These are phyloP conservation scores for Cassiopea xamachana DNA, from an alignment of 30 jellyfish, hydroid and myxozoan genomes.

Conservation along the genomic window DNA sequence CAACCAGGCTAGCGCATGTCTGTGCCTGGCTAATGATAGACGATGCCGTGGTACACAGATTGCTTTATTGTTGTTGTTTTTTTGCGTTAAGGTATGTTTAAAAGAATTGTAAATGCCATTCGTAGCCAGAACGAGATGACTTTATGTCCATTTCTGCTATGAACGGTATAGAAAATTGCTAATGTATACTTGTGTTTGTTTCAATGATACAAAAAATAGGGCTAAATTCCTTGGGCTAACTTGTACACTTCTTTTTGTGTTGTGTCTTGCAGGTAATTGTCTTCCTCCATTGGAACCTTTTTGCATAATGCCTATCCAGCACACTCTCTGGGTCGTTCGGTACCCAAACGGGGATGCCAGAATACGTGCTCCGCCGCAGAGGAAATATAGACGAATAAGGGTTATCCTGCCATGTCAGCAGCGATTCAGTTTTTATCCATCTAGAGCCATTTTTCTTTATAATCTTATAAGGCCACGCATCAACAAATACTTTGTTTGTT, in stretches of 20 bases:
- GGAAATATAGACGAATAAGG: slow-evolving; percentile 34
- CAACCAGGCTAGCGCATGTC: no score
- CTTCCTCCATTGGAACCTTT: slow-evolving; percentile 38
- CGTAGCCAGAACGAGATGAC: no score
- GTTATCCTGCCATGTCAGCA: slow-evolving; percentile 30
- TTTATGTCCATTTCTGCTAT: no score
- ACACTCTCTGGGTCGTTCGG: slow-evolving; percentile 58
- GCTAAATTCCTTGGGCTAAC: not conserved
- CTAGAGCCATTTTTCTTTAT: slow-evolving; percentile 1
- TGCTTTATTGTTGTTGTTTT: no score
- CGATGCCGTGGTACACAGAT: no score
- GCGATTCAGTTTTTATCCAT: slow-evolving; percentile 36
- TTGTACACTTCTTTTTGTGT: not conserved
- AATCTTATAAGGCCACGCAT: slow-evolving; percentile 64
- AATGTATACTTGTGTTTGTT: not conserved
- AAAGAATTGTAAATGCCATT: no score
- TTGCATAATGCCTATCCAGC: slow-evolving; percentile 47
- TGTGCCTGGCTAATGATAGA: no score
- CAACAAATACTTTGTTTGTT: slow-evolving; percentile 30
- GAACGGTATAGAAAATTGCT: no score
- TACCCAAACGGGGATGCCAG: slow-evolving; percentile 54
- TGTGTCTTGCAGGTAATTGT: slow-evolving; percentile 21
- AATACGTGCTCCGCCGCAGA: slow-evolving; percentile 19
- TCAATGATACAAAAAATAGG: no score
- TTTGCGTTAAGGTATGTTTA: no score